Evolutionary conservation across 2,113 vertebrate species (phyloP), one percentile per base, ranked within the genome.

Genomic region (Melanotaenia duboulayi): DNA sequence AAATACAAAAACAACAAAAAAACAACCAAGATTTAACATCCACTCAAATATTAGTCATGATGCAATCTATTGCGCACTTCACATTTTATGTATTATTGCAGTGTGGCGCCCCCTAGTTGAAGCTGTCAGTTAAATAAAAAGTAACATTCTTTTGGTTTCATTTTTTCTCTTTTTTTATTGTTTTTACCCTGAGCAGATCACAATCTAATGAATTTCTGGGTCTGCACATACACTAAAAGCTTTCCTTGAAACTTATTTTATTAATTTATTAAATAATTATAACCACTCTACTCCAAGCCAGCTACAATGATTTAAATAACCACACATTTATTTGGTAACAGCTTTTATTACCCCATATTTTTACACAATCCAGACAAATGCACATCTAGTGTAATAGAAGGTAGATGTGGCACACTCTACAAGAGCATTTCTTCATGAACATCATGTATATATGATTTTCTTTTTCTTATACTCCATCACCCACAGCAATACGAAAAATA

Each of bases 371-470:
- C 87, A 83, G 80, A 79, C 75, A 83, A 77, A 77, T 74, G 55
- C 82, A 92, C 83, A 78, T 81, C 83, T 87, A 85, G 39, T 72
- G 62, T 70, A 69, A 54, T 50, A 77, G 11, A 69, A 59, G 58
- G 60, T 50, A 44, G 83, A 84, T 82, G 84, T 71, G 66, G 85
- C 73, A 82, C 74, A 91, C 91, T 91, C 88, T 90, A 89, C 89
- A 88, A 89, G 85, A 92, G 87, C 79, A 88, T 87, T 84, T 71
- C 65, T 69, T 87, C 85, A 86, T 80, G 81, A 86, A 87, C 80
- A 83, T 85, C 74, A 76, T 81, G 78, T 86, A 79, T 65, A 81
- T 72, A 48, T 8, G 44, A 48, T 50, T 48, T 65, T 75, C 54
- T 68, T 68, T 40, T 50, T 77, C 60, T 63, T 65, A 61, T 42